phyloP scores from a whole-genome alignment of 2,113 vertebrate species.

The Scartelaos histophorus region DNA sequence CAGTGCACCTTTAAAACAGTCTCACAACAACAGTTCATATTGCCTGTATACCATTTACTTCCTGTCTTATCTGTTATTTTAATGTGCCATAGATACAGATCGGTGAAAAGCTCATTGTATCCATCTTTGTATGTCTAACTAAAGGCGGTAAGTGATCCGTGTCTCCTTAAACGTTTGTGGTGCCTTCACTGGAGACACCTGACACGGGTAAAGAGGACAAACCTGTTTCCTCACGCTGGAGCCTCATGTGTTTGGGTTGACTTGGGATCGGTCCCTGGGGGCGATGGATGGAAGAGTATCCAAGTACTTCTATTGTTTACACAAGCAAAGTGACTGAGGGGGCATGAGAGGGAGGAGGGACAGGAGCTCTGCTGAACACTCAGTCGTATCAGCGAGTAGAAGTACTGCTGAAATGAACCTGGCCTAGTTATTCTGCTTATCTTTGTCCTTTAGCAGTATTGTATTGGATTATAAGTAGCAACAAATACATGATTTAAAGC shows the following conservation, averaged over 20 bases:
- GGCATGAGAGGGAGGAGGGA: background rate
- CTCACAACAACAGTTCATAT: no score
- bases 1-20: no score
- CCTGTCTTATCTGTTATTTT: background rate
- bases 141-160: constrained; percentile 33
- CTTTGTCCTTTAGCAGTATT: no score
- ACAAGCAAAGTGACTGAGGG: background rate
- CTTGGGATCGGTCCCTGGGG: background rate
- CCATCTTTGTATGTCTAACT: constrained; percentile 33
- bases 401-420: no score
- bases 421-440: no score
- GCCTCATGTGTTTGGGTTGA: background rate
- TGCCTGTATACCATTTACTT: no score
- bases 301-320: background rate
- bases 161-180: constrained; percentile 3
- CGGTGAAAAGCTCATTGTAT: constrained; percentile 16
- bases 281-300: background rate
- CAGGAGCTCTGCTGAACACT: background rate
- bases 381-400: background rate
- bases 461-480: no score
- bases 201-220: constrained; percentile 43
- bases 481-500: no score
- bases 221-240: constrained; percentile 36
- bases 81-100: constrained; percentile 12
- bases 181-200: constrained; percentile 29